These are phyloP conservation scores for Dicaeum eximium DNA, from an alignment of 2,113 vertebrate species.

Conservation along the genomic window DNA sequence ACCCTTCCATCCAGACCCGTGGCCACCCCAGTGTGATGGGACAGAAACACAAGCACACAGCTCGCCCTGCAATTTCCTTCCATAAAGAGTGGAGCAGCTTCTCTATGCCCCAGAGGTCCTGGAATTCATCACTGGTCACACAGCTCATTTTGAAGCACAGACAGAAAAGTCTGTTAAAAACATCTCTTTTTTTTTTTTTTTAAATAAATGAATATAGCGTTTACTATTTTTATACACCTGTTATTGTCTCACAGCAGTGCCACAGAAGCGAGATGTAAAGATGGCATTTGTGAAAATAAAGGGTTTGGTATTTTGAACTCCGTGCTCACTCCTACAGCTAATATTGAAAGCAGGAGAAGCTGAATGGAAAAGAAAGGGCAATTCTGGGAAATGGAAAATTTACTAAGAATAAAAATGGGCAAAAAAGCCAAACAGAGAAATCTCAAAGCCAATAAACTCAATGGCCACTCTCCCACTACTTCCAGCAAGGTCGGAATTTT, in stretches of 20 bases:
- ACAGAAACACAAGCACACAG: fast-evolving
- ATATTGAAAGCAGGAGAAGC: background rate
- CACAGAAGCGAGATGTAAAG: background rate
- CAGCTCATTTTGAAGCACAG: background rate
- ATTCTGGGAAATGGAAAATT: background rate
- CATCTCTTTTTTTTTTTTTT: too few species aligned
- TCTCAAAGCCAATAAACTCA: background rate
- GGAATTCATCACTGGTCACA: background rate
- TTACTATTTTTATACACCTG: background rate
- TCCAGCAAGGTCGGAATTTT: background rate
- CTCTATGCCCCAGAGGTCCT: background rate
- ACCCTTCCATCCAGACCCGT: background rate
- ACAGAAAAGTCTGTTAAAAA: background rate
- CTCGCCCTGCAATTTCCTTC: background rate
- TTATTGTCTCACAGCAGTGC: background rate
- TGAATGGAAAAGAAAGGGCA: background rate
- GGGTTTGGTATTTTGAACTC: background rate
- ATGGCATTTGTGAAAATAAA: background rate
- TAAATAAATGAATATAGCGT: background rate
- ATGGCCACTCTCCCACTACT: background rate
- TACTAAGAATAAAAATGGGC: background rate
- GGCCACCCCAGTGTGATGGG: fast-evolving
- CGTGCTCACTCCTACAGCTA: background rate
- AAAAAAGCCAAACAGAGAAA: background rate
- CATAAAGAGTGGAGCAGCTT: background rate